Percentiles rank a stretch among this genome's conserved stretches.
phyloP scores from a whole-genome alignment of 1,140 invertebrate genomes.

The Atopsyche davidsoni region DNA sequence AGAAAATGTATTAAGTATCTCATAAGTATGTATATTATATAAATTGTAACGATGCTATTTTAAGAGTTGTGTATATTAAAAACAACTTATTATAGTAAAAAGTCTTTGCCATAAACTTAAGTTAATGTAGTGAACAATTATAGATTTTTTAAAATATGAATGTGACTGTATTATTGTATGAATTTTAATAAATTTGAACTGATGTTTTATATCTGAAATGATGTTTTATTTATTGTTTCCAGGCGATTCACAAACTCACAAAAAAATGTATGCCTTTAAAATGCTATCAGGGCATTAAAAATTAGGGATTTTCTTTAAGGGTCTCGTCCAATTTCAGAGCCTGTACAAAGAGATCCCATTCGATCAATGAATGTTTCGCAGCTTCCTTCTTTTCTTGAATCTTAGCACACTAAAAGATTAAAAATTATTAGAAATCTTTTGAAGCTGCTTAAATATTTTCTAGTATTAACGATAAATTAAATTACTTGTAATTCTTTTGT shows the following conservation, averaged over 20 bases:
- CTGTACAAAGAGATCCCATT: constrained; percentile 24
- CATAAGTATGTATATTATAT: too few relatives aligned
- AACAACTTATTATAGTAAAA: constrained; percentile 5
- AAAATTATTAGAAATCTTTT: background rate
- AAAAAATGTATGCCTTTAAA: background rate
- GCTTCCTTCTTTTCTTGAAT: constrained; percentile 1
- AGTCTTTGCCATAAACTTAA: constrained; percentile 30
- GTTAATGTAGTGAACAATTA: constrained; percentile 18
- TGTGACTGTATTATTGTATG: constrained; percentile 24
- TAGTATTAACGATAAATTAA: constrained; percentile 3
- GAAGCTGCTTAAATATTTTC: too few relatives aligned
- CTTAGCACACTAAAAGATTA: constrained; percentile 11
- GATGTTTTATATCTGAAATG: constrained; percentile 21
- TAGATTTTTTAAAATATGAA: constrained; percentile 20
- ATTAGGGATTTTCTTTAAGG: constrained; percentile 15
- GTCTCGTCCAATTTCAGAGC: constrained; percentile 18
- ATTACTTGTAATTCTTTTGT: constrained; percentile 17
- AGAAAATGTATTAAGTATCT: too few relatives aligned
- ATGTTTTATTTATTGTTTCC: background rate
- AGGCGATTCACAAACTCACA: too few relatives aligned
- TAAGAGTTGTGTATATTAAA: constrained; percentile 14
- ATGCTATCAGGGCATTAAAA: background rate
- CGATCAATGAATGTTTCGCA: constrained; percentile 11
- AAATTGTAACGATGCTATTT: too few relatives aligned
- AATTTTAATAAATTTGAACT: constrained; percentile 28